Evolutionary conservation across 2,888 invertebrate species (phyloP), one percentile per base, ranked within the genome.

Genomic region (Argyra leucocephala): DNA sequence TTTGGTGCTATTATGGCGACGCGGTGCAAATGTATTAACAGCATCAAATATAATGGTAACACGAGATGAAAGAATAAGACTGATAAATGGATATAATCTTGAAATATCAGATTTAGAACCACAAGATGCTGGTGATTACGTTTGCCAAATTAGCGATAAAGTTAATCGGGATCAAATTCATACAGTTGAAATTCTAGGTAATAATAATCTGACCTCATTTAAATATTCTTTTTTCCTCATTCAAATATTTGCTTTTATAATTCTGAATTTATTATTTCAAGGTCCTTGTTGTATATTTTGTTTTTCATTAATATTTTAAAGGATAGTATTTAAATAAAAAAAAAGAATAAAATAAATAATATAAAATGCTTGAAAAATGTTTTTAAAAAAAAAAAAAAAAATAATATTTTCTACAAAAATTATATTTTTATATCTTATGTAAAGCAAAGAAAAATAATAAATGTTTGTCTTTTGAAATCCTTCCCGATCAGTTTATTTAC

Each of bases 1-100:
- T 31, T 82, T 85, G 72, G 86, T 88, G 67, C 78, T 88, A 68
- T 81, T 88, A 65, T 88, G 88, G 88, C 80, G 88, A 69, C 81
- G 88, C 62, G 88, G 88, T 12, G 83, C 84, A n/a, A 85, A 87
- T 15, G 88, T 88, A 22, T 81, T 88, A 70, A 86, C 88, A n/a
- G 88, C 88, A 0, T 85, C 86, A 62, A 85, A 85, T 70, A 83
- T 88, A 60, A 88, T 88, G 85, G 88, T 88, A 71, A 87, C 86
- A 64, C 79, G 86, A 64, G 88, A 88, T 75, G 84, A 85, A 70
- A 76, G 88, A 72, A 84, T 88, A 80, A 82, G 86, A 23, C 82
- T 88, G 69, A 86, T 87, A 64, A 86, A 88, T 73, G 88, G 88
- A 6, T 88, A 86, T 76, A 87, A 88, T 74, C 80, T 88, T 70